Conservation (phyloP, 2,797 vertebrate species). For the Sebastiscus albofasciatus region DNA sequence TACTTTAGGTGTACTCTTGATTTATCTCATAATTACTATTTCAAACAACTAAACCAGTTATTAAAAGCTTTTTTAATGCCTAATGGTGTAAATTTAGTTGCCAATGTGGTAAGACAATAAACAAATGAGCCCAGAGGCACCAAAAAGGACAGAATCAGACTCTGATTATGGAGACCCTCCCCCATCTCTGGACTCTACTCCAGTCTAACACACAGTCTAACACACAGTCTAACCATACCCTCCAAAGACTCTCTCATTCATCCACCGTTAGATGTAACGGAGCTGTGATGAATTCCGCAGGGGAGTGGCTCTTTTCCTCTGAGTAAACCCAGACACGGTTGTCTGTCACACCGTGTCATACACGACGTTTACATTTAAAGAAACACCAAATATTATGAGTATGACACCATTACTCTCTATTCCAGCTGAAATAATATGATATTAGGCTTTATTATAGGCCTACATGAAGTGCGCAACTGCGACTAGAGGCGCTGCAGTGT, state of each 20-base stretch:
- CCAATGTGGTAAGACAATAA: neutral
- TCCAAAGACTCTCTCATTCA: neutral
- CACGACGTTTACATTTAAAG: constrained; percentile 20
- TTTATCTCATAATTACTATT: too few relatives aligned
- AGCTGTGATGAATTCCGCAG: constrained; percentile 65
- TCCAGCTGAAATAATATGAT: accelerated
- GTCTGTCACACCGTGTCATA: constrained; percentile 24
- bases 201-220: neutral
- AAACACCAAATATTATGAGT: neutral
- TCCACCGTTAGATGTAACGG: constrained; percentile 60
- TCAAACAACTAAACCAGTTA: neutral
- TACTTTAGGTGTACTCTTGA: too few relatives aligned
- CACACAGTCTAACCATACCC: neutral
- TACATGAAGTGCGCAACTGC: neutral
- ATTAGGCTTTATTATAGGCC: neutral
- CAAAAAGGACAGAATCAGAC: neutral
- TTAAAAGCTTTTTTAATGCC: accelerated
- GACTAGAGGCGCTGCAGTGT: accelerated
- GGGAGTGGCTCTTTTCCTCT: constrained; percentile 62
- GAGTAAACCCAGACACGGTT: constrained; percentile 8
- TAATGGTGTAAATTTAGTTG: accelerated
- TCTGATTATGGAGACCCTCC: neutral
- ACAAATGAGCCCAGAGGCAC: neutral
- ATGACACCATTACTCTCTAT: accelerated
- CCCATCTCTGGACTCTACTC: neutral